Conservation (phyloP, 2,797 vertebrate genomes). For the Brachyrhaphis roseni region DNA sequence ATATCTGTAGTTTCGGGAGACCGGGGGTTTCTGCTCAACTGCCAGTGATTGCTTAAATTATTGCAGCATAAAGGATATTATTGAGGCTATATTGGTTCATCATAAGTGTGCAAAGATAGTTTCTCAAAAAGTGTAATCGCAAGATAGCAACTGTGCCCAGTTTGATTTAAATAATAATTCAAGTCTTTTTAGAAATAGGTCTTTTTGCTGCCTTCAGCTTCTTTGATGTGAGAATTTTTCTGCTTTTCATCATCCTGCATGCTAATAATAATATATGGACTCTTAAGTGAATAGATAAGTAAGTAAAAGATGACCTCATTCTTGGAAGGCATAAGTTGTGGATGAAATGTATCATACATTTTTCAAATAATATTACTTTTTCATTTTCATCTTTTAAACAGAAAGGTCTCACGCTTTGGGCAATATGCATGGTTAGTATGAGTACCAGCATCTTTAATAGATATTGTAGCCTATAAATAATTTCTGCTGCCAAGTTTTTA, state of each 20-base stretch:
- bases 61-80: not conserved
- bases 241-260: conserved; percentile 3
- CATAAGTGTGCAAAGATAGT: not conserved
- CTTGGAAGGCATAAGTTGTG: conserved; percentile 8
- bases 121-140: not conserved
- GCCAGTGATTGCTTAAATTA: no score
- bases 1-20: no score
- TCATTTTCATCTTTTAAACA: conserved; percentile 12
- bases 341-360: conserved; percentile 14
- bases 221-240: conserved; percentile 12
- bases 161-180: conserved; percentile 3
- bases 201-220: not conserved
- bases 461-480: not conserved
- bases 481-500: not conserved
- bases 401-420: not conserved
- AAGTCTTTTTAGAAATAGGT: not conserved
- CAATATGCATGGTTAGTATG: conserved; percentile 1
- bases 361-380: conserved; percentile 22
- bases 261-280: conserved; percentile 8
- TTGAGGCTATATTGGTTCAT: not conserved
- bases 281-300: conserved; percentile 20
- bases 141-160: not conserved
- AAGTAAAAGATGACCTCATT: conserved; percentile 22
- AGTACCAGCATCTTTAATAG: not conserved
- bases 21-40: no score